Base-by-base conservation (phyloP, 1,140 invertebrate genomes). In the Leptonema lineaticorne region DNA sequence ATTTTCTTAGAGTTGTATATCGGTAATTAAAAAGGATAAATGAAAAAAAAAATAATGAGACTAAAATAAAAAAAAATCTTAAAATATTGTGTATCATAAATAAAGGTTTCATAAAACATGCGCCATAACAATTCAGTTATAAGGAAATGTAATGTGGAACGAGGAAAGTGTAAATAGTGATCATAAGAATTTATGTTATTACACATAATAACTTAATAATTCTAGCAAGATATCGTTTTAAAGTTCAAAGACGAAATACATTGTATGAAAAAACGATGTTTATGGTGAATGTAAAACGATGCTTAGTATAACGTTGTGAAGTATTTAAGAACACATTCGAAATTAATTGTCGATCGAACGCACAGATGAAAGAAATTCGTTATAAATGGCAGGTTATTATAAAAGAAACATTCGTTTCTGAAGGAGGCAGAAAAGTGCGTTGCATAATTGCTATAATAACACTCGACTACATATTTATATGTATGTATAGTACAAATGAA, bases 361-460 rank as follows among this genome's bases (percentile, higher is more conserved):
- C 5, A 33, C 5, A 11, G 30, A 33, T 33, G 5, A 6, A 5
- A 33, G 30, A 33, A 33, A 33, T 33, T 33, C 30, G 30, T 33
- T 6, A 33, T 33, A 33, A 33, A 33, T 27, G 29, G n/a, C 27
- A 24, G 53, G 16, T 57, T 18, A 8, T 28, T 5, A 27, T 11
- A n/a, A n/a, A 57, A 24, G 53, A 57, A 11, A 59, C 30, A 29
- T 16, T 7, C 28, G 2, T 16, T 30, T 8, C n/a, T n/a, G 57
- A 27, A 16, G 28, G 14, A 20, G 45, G 33, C 59, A 62, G 41
- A 33, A 46, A n/a, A n/a, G 33, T 24, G 46, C 24, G 59, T 22
- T 20, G 33, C 22, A 46, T 62, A 62, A 62, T 45, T 62, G 16
- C 59, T 45, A 9, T 62, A 62, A 62, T 62, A 62, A 62, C n/a